Percentiles rank a stretch among this genome's conserved stretches.
Conservation (phyloP, 2,797 vertebrate species). For the Anolis apletophallus region DNA sequence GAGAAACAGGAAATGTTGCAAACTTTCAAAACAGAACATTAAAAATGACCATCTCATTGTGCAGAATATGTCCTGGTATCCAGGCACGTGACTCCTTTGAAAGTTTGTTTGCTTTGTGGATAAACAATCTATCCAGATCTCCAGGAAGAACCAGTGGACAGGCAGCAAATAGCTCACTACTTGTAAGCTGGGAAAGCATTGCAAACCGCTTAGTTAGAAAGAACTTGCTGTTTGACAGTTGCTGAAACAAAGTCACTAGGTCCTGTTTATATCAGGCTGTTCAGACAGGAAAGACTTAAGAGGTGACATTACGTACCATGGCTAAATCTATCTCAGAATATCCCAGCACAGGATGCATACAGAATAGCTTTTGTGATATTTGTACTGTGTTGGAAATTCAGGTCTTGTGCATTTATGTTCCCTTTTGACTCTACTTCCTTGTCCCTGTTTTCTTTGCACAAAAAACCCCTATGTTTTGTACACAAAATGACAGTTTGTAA, state of each 20-base stretch:
- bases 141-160: slow-evolving; percentile 50
- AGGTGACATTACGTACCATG: slow-evolving; percentile 5
- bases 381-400: slow-evolving; percentile 30
- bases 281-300: slow-evolving; percentile 60
- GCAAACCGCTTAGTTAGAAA: not conserved
- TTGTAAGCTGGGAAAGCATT: slow-evolving; percentile 48
- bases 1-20: slow-evolving; percentile 28
- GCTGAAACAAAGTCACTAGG: slow-evolving; percentile 40
- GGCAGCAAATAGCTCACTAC: slow-evolving; percentile 1
- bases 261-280: slow-evolving; percentile 7
- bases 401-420: not conserved
- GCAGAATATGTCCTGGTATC: slow-evolving; percentile 17
- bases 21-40: slow-evolving; percentile 23
- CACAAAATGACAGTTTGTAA: too few relatives aligned
- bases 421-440: not conserved
- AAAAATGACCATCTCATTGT: slow-evolving; percentile 33
- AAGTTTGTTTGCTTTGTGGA: slow-evolving; percentile 9
- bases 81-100: not conserved
- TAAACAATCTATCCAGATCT: slow-evolving; percentile 45
- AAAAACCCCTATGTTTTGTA: too few relatives aligned
- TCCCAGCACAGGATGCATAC: slow-evolving; percentile 11
- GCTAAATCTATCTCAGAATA: slow-evolving; percentile 31
- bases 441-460: not conserved
- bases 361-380: not conserved
- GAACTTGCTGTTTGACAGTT: slow-evolving; percentile 39